Conservation (phyloP, 2,113 vertebrate genomes). For the Peromyscus maniculatus region DNA sequence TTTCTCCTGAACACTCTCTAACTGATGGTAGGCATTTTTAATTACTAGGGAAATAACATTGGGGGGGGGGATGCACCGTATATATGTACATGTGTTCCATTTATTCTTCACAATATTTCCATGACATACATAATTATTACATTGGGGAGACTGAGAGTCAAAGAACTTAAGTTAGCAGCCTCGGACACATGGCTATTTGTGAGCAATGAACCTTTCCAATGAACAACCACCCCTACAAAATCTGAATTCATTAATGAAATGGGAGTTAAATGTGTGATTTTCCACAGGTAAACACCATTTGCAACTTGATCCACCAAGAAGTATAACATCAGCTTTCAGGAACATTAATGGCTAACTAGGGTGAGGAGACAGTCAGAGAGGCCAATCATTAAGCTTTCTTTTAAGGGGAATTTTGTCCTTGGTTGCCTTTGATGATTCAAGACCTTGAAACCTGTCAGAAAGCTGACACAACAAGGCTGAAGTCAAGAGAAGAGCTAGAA, state of each 20-base stretch:
- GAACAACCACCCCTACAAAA: not conserved
- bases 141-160: constrained; percentile 24
- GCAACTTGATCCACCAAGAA: constrained; percentile 30
- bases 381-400: constrained; percentile 20
- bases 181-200: not conserved
- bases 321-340: not conserved
- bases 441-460: not conserved
- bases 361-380: constrained; percentile 60
- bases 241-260: constrained; percentile 47
- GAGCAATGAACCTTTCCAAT: constrained; percentile 31
- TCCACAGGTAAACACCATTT: constrained; percentile 45
- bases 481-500: not conserved
- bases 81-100: not conserved
- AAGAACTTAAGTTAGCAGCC: not conserved
- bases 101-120: constrained; percentile 58
- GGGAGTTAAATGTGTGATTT: constrained; percentile 59
- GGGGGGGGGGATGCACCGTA: not conserved
- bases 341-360: constrained; percentile 9
- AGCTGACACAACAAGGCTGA: not conserved
- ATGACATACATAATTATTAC: not conserved
- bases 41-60: constrained; percentile 6
- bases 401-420: constrained; percentile 1
- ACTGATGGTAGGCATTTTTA: constrained; percentile 54
- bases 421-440: constrained; percentile 28
- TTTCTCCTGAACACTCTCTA: constrained; percentile 34